phyloP scores from a whole-genome alignment of 2,113 vertebrate genomes.

The Neolamprologus ventralis region DNA sequence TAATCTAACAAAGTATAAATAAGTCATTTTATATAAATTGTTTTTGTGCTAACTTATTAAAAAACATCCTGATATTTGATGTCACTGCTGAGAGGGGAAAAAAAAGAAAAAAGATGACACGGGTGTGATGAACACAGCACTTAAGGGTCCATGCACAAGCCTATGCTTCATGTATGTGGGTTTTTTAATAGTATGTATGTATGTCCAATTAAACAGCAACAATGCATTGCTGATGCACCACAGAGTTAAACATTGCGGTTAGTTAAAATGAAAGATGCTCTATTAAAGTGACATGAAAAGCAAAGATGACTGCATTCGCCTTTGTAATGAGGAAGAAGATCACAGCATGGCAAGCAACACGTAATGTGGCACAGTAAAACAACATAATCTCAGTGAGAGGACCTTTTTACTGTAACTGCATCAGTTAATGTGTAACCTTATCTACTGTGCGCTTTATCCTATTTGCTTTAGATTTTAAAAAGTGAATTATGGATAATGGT shows the following conservation, averaged over 20 bases:
- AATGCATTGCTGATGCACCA: background rate
- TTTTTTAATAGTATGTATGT: background rate
- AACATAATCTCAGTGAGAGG: slow-evolving; percentile 1
- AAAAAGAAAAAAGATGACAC: background rate
- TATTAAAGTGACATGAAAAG: slow-evolving; percentile 17
- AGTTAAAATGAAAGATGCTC: slow-evolving; percentile 31
- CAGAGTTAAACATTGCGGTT: slow-evolving; percentile 1
- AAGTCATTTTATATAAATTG: background rate
- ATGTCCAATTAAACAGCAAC: background rate
- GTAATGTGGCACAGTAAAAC: slow-evolving; percentile 22
- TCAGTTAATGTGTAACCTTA: slow-evolving; percentile 19
- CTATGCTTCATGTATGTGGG: slow-evolving; percentile 33
- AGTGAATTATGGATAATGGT: slow-evolving; percentile 43
- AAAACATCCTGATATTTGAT: background rate
- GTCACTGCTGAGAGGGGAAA: background rate
- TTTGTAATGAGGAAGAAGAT: slow-evolving; percentile 18
- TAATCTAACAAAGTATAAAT: background rate
- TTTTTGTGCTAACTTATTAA: background rate
- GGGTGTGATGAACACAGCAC: slow-evolving; percentile 20
- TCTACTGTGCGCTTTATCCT: background rate
- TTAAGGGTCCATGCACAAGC: slow-evolving; percentile 45
- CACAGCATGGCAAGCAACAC: slow-evolving; percentile 30
- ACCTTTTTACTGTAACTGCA: background rate
- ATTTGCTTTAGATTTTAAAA: slow-evolving; percentile 1
- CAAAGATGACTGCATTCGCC: slow-evolving; percentile 27